These are phyloP conservation scores for Harpalus rubripes DNA, from an alignment of 2,888 invertebrate species.

Conservation along the genomic window DNA sequence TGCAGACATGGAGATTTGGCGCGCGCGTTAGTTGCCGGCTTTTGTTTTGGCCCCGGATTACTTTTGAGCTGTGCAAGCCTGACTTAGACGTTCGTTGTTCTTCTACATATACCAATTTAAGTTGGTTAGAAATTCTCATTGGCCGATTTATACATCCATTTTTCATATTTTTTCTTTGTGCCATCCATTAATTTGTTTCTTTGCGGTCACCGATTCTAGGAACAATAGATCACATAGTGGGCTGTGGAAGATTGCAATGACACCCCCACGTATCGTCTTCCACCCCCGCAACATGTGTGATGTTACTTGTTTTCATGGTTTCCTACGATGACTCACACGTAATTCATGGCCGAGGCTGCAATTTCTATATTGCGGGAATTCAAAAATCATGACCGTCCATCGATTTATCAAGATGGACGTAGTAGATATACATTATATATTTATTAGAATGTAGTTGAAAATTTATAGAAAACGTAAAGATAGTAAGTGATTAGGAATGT, in stretches of 20 bases:
- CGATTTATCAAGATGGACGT: neutral
- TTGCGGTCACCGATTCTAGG: slow-evolving; percentile 13
- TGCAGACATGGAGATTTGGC: no score
- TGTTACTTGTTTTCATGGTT: slow-evolving; percentile 35
- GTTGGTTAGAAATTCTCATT: no score
- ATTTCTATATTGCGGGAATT: slow-evolving; percentile 6
- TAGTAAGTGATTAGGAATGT: no score
- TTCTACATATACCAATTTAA: no score
- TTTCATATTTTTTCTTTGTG: neutral
- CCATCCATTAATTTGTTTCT: neutral
- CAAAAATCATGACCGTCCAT: neutral
- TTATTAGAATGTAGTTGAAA: no score
- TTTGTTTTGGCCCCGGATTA: no score
- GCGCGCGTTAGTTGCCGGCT: no score
- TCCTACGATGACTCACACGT: slow-evolving; percentile 48
- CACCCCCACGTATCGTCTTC: slow-evolving; percentile 59
- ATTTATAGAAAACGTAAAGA: no score
- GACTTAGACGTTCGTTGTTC: no score
- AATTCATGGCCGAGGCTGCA: slow-evolving; percentile 28
- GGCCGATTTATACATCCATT: neutral
- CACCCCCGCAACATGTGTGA: slow-evolving; percentile 45
- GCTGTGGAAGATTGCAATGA: slow-evolving; percentile 58
- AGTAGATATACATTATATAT: neutral
- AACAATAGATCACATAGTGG: slow-evolving; percentile 61
- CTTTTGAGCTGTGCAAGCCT: no score